A percentile compares a stretch with the other conserved stretches of the same genome.
Conservation (phyloP, 2,797 vertebrate species). For the Xiphophorus birchmanni region DNA sequence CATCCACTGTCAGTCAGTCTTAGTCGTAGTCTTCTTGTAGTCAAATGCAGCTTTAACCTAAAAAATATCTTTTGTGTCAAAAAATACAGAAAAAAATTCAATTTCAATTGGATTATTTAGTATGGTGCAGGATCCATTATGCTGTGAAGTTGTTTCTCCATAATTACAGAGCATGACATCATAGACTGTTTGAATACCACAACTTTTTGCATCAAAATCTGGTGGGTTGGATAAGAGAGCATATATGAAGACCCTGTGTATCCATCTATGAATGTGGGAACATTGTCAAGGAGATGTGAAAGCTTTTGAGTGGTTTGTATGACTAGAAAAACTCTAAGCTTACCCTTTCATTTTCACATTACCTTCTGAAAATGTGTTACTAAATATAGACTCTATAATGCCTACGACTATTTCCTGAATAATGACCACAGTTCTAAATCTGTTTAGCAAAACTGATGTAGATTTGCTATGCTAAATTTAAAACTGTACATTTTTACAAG, state of each 20-base stretch:
- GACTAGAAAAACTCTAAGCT: not conserved
- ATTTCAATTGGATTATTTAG: not conserved
- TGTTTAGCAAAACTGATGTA: too few relatives aligned
- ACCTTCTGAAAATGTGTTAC: not conserved
- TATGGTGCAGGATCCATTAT: not conserved
- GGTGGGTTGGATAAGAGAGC: not conserved
- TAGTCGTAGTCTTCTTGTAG: conserved; percentile 37
- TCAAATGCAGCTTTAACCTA: not conserved
- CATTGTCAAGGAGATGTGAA: not conserved
- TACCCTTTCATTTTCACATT: not conserved
- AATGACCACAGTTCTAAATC: too few relatives aligned
- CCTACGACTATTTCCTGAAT: not conserved
- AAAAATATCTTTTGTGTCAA: not conserved
- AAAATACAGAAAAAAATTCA: not conserved
- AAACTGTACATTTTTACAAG: too few relatives aligned
- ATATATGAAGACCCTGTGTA: not conserved
- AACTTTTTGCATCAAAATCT: not conserved
- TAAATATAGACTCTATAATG: not conserved
- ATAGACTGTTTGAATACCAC: not conserved
- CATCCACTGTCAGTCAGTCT: conserved; percentile 65
- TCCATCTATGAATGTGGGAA: not conserved
- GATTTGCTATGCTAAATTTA: too few relatives aligned
- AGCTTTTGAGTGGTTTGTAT: not conserved
- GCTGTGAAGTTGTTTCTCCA: not conserved
- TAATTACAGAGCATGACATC: not conserved